phyloP scores from a whole-genome alignment of 2,113 vertebrate genomes.

The Chlorodrepanis virens region DNA sequence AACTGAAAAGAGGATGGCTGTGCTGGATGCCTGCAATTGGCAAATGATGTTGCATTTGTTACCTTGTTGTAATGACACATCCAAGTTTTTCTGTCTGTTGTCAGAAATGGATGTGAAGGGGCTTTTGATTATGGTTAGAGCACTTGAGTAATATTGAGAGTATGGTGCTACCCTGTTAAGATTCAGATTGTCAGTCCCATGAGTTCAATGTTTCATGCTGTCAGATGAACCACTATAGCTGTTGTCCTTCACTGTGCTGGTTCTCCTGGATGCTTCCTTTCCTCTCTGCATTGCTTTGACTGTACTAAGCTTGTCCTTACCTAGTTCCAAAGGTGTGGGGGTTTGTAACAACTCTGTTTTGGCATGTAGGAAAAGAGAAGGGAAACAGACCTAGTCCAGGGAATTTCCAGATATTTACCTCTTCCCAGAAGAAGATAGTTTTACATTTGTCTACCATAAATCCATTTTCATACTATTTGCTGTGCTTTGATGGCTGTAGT shows the following conservation, averaged over 20 bases:
- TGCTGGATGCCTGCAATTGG: neutral
- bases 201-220: neutral
- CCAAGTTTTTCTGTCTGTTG: neutral
- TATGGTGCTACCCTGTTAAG: neutral
- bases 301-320: neutral
- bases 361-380: neutral
- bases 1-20: neutral
- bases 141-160: neutral
- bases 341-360: neutral
- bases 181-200: neutral
- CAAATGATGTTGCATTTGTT: neutral
- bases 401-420: neutral
- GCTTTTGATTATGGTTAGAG: neutral
- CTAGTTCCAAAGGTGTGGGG: neutral
- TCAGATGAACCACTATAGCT: neutral
- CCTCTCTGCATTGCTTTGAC: neutral
- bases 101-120: neutral
- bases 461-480: neutral
- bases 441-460: neutral
- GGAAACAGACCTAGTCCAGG: neutral
- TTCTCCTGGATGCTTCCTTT: neutral
- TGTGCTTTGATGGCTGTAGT: neutral
- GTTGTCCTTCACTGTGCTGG: neutral
- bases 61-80: neutral
- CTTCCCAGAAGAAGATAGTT: neutral